phyloP scores from a whole-genome alignment of 1,140 invertebrate genomes.

The Hestina assimilis region DNA sequence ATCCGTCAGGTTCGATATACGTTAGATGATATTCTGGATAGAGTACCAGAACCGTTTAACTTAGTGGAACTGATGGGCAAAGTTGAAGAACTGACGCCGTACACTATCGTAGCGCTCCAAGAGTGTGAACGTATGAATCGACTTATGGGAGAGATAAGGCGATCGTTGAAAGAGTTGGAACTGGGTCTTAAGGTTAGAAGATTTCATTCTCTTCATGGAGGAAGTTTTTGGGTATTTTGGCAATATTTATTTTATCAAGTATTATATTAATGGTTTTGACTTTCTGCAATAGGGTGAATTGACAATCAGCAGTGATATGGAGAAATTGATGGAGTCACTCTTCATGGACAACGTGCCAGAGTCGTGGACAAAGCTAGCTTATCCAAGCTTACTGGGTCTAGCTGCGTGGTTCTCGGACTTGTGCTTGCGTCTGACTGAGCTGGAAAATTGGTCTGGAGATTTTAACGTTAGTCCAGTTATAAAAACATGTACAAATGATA shows the following conservation, averaged over 20 bases:
- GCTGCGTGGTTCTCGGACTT: slow-evolving; percentile 94
- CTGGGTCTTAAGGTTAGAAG: slow-evolving; percentile 92
- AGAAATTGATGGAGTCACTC: slow-evolving; percentile 88
- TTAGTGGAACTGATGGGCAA: slow-evolving; percentile 91
- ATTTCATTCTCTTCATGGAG: too few relatives aligned
- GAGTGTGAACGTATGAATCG: slow-evolving; percentile 97
- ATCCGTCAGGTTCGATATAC: slow-evolving; percentile 83
- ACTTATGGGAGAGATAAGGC: slow-evolving; percentile 87
- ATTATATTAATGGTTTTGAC: too few relatives aligned
- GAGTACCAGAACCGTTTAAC: slow-evolving; percentile 93
- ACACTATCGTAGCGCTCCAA: slow-evolving; percentile 94
- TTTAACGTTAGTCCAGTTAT: slow-evolving; percentile 55
- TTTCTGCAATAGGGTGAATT: slow-evolving; percentile 86
- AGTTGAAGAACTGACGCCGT: slow-evolving; percentile 94
- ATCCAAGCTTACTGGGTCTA: slow-evolving; percentile 92
- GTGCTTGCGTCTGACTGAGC: slow-evolving; percentile 81
- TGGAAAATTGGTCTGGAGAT: slow-evolving; percentile 75
- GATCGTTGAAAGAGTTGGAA: slow-evolving; percentile 91
- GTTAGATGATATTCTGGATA: slow-evolving; percentile 93
- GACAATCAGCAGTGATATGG: slow-evolving; percentile 96
- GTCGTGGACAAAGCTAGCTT: slow-evolving; percentile 90
- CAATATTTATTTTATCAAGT: too few relatives aligned
- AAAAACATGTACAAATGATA: neutral
- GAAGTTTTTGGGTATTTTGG: too few relatives aligned
- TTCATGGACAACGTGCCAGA: slow-evolving; percentile 93